Evolutionary conservation across 2,113 vertebrate species (phyloP).

Genomic region (Ia io): DNA sequence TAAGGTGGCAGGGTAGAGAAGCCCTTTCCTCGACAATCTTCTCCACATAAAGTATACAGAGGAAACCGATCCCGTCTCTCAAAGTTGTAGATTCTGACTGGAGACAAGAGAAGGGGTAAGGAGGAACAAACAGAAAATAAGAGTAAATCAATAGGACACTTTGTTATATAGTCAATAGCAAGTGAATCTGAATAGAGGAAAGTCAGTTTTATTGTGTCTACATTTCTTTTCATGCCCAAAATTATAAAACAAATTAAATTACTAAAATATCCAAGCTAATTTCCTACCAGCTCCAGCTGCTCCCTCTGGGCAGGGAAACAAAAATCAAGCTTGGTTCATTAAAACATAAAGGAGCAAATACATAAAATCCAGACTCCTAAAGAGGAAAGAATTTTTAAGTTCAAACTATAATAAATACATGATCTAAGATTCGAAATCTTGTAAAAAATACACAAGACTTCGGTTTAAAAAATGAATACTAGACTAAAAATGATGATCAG

Average conservation of each 20-base stretch:
- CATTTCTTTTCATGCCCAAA: neutral
- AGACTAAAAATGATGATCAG: neutral
- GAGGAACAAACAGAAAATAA: neutral
- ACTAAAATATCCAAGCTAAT: constrained; percentile 23
- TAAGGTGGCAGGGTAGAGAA: neutral
- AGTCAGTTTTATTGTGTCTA: neutral
- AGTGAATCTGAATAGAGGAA: neutral
- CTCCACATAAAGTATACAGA: neutral
- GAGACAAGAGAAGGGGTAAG: neutral
- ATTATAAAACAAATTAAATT: constrained; percentile 28
- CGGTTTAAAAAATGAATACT: neutral
- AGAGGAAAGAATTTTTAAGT: constrained; percentile 3
- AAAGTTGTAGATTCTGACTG: neutral
- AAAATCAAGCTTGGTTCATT: constrained; percentile 14
- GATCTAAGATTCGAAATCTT: neutral
- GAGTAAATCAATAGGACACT: neutral
- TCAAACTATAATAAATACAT: neutral
- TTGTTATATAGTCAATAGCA: neutral
- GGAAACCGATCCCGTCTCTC: neutral
- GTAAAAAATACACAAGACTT: neutral
- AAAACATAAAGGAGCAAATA: neutral
- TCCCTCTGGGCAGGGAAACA: neutral
- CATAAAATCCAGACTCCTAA: neutral
- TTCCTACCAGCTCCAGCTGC: neutral
- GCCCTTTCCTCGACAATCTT: neutral